Percentiles rank a stretch among this genome's conserved stretches.
These are phyloP conservation scores for Thumatha senex DNA, from an alignment of 2,888 invertebrate genomes.

Conservation along the genomic window DNA sequence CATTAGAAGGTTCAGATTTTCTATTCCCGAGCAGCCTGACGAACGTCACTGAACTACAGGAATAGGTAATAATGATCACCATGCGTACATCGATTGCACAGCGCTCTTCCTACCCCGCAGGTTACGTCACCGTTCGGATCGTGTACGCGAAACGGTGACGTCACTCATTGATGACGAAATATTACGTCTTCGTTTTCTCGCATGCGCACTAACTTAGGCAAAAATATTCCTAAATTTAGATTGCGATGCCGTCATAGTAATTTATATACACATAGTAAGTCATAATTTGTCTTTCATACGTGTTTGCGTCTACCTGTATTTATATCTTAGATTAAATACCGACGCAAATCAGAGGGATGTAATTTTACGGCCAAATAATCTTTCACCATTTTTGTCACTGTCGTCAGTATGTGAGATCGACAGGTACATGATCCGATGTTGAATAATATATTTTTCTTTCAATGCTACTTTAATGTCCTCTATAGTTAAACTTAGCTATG, in stretches of 20 bases:
- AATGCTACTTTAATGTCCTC: too few species aligned
- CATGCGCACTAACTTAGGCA: conserved; percentile 50
- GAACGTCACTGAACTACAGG: conserved; percentile 66
- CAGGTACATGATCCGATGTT: too few species aligned
- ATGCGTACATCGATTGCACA: conserved; percentile 53
- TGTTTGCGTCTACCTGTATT: background rate
- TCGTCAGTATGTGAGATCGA: too few species aligned
- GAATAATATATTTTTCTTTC: too few species aligned
- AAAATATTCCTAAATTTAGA: conserved; percentile 49
- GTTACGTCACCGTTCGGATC: conserved; percentile 66
- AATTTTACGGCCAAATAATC: too few species aligned
- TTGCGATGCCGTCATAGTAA: conserved; percentile 31
- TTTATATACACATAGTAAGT: conserved; percentile 18
- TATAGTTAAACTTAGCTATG: too few species aligned
- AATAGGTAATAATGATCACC: conserved; percentile 52
- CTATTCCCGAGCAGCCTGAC: conserved; percentile 53
- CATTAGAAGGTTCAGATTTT: conserved; percentile 58
- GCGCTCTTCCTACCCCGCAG: conserved; percentile 38
- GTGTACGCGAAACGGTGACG: conserved; percentile 50
- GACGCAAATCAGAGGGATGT: too few species aligned
- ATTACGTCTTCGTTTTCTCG: conserved; percentile 58
- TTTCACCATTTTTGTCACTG: too few species aligned
- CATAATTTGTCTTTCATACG: conserved; percentile 10
- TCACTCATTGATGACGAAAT: conserved; percentile 58
- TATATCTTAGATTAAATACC: background rate